These are phyloP conservation scores for Ephestia elutella DNA, from an alignment of 1,140 invertebrate species.

Conservation along the genomic window DNA sequence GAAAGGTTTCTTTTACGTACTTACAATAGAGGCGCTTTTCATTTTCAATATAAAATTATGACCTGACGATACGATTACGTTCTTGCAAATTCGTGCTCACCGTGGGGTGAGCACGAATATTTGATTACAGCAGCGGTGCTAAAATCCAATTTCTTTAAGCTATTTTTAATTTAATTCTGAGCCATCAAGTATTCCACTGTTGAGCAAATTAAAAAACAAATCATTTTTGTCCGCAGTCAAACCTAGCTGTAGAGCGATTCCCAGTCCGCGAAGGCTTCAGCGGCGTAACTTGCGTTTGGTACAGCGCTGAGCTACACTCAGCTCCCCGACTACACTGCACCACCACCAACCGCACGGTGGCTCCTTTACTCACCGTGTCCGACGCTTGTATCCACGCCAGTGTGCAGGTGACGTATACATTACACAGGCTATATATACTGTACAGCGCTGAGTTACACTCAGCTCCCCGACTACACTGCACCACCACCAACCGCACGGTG, in stretches of 20 bases:
- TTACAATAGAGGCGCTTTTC: too few relatives aligned
- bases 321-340: slow-evolving; percentile 76
- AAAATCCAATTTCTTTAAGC: too few relatives aligned
- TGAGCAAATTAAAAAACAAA: too few relatives aligned
- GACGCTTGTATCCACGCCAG: slow-evolving; percentile 80
- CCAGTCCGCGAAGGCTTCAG: slow-evolving; percentile 80
- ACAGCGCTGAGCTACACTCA: slow-evolving; percentile 54
- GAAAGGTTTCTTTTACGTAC: too few relatives aligned
- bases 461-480: slow-evolving; percentile 75
- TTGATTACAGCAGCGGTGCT: too few relatives aligned
- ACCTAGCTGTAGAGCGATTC: slow-evolving; percentile 84
- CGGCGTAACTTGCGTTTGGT: slow-evolving; percentile 86
- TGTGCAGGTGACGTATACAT: slow-evolving; percentile 61
- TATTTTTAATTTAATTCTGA: too few relatives aligned
- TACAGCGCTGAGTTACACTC: slow-evolving; percentile 26
- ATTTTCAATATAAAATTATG: too few relatives aligned
- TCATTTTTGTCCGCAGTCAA: slow-evolving; percentile 54
- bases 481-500: slow-evolving; percentile 77
- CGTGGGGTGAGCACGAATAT: too few relatives aligned
- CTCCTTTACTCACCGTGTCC: slow-evolving; percentile 74
- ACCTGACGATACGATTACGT: too few relatives aligned
- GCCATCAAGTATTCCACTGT: too few relatives aligned
- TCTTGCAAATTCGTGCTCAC: too few relatives aligned
- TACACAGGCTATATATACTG: too few relatives aligned
- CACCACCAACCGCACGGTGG: slow-evolving; percentile 77